Base-by-base conservation (phyloP, 1,140 invertebrate species). In the Diachasma alloeum region DNA sequence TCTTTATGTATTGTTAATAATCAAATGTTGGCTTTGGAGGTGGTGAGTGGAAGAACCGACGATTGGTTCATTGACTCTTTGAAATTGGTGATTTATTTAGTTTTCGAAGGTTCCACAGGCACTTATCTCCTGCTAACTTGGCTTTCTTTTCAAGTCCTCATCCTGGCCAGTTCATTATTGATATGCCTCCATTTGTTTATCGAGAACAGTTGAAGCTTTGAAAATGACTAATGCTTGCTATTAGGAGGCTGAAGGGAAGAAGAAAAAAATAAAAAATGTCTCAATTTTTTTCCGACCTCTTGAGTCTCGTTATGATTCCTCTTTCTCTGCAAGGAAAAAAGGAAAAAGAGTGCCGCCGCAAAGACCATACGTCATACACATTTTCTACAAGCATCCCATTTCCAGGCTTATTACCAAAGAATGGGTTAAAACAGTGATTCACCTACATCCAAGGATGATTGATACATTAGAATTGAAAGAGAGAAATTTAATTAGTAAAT, bases 221-320 rank as follows among this genome's bases (percentile, higher is more conserved):
- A 80, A 87, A 86, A 87, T 86, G 86, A 87, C 81, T 88, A 86
- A 88, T 87, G 85, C 10, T 83, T 81, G 86, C 85, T 87, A 86
- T 88, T 88, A 88, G 83, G 78, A 36, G 59, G 56, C 48, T 81
- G 68, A 82, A 85, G 48, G 1, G 81, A 44, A 67, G 13, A 44
- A 66, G 24, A 26, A 48, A 70, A 31, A 31, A 42, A 70, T 42
- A 37, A 70, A 36, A 31, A n/a, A 68, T 68, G 66, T 85, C 81
- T 86, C 83, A 82, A 85, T 84, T 79, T 80, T 78, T 79, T 76
- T 67, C 63, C 74, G 19, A 22, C 39, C 72, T 8, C 5, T 19
- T 1, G 15, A 9, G 48, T 15, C 48, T 53, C 48, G n/a, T 53
- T 17, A 53, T 53, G 15, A 53, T 53, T 53, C 17, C 48, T 53